Evolutionary conservation across 2,113 vertebrate genomes (phyloP).

Genomic region (Myotis davidii): DNA sequence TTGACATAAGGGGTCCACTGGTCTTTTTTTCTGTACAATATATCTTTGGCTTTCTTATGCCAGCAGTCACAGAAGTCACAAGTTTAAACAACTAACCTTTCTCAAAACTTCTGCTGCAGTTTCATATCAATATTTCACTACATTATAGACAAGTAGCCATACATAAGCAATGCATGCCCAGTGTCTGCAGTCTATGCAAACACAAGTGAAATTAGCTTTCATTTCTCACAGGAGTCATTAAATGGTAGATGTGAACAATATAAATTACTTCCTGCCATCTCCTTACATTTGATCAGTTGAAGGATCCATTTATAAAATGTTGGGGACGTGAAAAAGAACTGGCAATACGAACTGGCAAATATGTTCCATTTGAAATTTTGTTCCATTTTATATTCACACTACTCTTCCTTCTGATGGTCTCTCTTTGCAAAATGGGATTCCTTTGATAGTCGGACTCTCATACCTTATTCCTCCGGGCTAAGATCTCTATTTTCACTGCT

Average conservation of each 20-base stretch:
- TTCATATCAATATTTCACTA: neutral
- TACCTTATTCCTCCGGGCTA: slow-evolving; percentile 77
- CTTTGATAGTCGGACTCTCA: slow-evolving; percentile 80
- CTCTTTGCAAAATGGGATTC: slow-evolving; percentile 74
- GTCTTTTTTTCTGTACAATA: neutral
- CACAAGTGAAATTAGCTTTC: slow-evolving; percentile 68
- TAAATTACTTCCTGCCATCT: slow-evolving; percentile 84
- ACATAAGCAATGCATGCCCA: neutral
- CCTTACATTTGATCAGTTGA: slow-evolving; percentile 80
- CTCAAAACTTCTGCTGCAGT: slow-evolving; percentile 3
- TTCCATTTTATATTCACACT: slow-evolving; percentile 77
- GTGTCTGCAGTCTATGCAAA: slow-evolving; percentile 13
- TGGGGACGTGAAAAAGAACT: slow-evolving; percentile 60
- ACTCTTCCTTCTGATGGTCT: slow-evolving; percentile 75
- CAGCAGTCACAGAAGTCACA: neutral
- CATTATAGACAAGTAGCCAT: neutral
- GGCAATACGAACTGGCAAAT: slow-evolving; percentile 20
- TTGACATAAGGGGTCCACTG: neutral
- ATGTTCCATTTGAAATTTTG: slow-evolving; percentile 80
- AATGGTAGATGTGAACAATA: slow-evolving; percentile 75
- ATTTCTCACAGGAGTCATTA: slow-evolving; percentile 59
- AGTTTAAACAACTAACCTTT: neutral
- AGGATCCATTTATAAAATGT: slow-evolving; percentile 69
- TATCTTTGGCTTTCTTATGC: neutral
- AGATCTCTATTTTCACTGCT: slow-evolving; percentile 79